A percentile compares a stretch with the other conserved stretches of the same genome.
These are phyloP conservation scores for Leptestheria dahalacensis DNA, from an alignment of 1,140 invertebrate genomes.

Conservation along the genomic window DNA sequence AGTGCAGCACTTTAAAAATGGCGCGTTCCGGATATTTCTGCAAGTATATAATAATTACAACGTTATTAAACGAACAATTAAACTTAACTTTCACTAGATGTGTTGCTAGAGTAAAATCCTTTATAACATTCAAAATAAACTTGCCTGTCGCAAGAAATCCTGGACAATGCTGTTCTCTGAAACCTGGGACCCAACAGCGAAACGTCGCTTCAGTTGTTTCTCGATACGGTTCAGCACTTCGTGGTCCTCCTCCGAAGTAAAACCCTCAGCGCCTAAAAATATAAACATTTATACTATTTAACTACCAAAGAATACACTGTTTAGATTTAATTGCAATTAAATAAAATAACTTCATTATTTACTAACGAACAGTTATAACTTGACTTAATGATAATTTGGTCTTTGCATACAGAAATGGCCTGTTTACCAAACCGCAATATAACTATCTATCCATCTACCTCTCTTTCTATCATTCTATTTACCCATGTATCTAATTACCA, in stretches of 20 bases:
- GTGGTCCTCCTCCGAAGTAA: slow-evolving; percentile 87
- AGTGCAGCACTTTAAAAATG: slow-evolving; percentile 77
- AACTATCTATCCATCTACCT: too few relatives aligned
- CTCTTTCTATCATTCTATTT: too few relatives aligned
- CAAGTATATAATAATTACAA: too few relatives aligned
- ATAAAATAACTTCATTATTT: too few relatives aligned
- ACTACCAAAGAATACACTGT: too few relatives aligned
- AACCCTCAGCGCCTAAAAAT: slow-evolving; percentile 78
- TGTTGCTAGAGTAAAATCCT: too few relatives aligned
- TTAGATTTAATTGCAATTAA: too few relatives aligned
- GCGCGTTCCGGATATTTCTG: slow-evolving; percentile 79
- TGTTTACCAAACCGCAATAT: too few relatives aligned
- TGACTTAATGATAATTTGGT: slow-evolving; percentile 13
- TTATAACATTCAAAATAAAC: background rate
- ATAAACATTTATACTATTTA: slow-evolving; percentile 5
- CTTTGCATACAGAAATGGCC: too few relatives aligned
- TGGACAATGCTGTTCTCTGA: slow-evolving; percentile 86
- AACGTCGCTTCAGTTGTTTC: slow-evolving; percentile 83
- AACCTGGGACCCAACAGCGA: slow-evolving; percentile 90
- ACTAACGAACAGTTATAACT: background rate
- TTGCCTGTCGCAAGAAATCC: slow-evolving; percentile 72
- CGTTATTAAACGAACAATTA: too few relatives aligned
- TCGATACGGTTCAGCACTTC: slow-evolving; percentile 79
- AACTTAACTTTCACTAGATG: too few relatives aligned
- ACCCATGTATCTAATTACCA: too few relatives aligned